A percentile compares a stretch with the other conserved stretches of the same genome.
Conservation (phyloP, 30 jellyfish, hydroid and myxozoan species). For the Nemopilema nomurai region DNA sequence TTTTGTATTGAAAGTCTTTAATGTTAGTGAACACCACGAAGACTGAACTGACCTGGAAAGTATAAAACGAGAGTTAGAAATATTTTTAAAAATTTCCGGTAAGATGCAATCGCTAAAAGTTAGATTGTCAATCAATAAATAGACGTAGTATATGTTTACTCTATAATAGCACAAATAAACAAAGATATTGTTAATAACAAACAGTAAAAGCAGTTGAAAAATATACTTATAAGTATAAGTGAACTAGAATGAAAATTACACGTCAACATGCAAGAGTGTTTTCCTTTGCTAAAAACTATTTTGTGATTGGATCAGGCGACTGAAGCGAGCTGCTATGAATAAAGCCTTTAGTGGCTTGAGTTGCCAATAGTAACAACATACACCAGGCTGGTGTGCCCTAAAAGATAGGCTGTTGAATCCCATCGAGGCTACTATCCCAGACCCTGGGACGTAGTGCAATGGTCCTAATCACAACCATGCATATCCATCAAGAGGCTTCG, state of each 20-base stretch:
- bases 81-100: neutral
- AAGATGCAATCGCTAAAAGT: neutral
- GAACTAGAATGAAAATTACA: neutral
- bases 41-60: neutral
- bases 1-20: neutral
- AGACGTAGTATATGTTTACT: neutral
- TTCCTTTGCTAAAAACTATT: neutral
- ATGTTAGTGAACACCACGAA: neutral
- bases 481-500: too few relatives aligned
- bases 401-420: too few relatives aligned
- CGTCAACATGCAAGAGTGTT: neutral
- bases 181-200: neutral
- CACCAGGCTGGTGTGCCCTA: too few relatives aligned
- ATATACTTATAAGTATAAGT: neutral
- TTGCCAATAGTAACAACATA: too few relatives aligned
- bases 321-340: too few relatives aligned
- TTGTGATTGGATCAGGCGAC: too few relatives aligned
- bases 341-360: too few relatives aligned
- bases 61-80: neutral
- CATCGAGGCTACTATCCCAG: too few relatives aligned
- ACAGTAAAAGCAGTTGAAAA: neutral
- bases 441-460: too few relatives aligned
- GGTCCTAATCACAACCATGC: too few relatives aligned
- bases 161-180: neutral
- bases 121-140: neutral